These are phyloP conservation scores for Scarus forsteni DNA, from an alignment of 2,797 vertebrate genomes.

Conservation along the genomic window DNA sequence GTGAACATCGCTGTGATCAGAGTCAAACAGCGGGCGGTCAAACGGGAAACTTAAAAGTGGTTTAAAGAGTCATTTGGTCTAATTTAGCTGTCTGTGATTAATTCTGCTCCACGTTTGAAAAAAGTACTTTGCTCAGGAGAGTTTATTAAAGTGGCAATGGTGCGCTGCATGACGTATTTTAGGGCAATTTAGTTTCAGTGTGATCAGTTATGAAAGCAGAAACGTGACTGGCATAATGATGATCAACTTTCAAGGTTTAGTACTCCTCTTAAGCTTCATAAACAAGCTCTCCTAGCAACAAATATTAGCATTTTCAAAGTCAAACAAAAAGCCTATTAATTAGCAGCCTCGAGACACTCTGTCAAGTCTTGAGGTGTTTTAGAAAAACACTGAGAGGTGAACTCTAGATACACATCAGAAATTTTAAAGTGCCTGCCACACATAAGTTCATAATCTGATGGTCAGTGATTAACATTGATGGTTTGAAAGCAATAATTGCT, in stretches of 20 bases:
- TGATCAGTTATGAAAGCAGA: constrained; percentile 31
- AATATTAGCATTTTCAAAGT: constrained; percentile 10
- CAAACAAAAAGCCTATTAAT: constrained; percentile 17
- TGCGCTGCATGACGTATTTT: constrained; percentile 17
- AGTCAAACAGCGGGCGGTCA: constrained; percentile 19
- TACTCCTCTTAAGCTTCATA: background rate
- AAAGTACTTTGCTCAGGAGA: constrained; percentile 16
- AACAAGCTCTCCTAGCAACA: constrained; percentile 23
- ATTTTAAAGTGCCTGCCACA: background rate
- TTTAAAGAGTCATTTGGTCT: constrained; percentile 17
- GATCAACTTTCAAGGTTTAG: constrained; percentile 4
- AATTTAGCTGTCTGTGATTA: constrained; percentile 1
- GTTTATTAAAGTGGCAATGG: constrained; percentile 5
- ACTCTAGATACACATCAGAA: background rate
- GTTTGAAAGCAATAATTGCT: background rate
- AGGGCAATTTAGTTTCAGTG: constrained; percentile 26
- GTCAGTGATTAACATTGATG: background rate
- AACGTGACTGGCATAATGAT: constrained; percentile 18
- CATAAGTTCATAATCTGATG: background rate
- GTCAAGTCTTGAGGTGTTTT: background rate
- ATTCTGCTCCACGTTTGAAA: constrained; percentile 7
- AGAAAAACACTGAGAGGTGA: background rate
- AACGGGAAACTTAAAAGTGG: background rate
- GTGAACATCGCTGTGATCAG: constrained; percentile 34
- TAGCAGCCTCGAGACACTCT: constrained; percentile 1